Percentiles rank a stretch among this genome's conserved stretches.
These are phyloP conservation scores for Nesometra sesokonis DNA, from an alignment of 35 echinoderm and acorn worm genomes.

Conservation along the genomic window DNA sequence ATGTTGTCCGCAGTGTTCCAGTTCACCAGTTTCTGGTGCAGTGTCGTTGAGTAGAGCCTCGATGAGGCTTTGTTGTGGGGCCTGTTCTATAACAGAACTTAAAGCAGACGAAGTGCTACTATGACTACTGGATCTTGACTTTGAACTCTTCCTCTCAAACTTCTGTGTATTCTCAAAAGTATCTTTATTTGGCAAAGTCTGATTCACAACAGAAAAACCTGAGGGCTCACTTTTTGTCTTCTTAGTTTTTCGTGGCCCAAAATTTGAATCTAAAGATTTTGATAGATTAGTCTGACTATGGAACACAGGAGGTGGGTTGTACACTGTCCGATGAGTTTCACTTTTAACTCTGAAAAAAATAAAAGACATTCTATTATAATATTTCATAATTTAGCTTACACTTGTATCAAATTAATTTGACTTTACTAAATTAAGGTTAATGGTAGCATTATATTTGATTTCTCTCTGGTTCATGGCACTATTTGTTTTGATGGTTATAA, in stretches of 20 bases:
- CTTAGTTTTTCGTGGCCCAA: background rate
- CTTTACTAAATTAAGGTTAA: too few species aligned
- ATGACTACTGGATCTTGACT: background rate
- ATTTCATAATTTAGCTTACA: background rate
- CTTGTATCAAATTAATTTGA: too few species aligned
- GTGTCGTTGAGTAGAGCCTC: background rate
- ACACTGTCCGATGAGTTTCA: background rate
- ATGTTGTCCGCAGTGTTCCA: slow-evolving; percentile 8
- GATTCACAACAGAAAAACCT: background rate
- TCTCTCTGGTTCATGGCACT: too few species aligned
- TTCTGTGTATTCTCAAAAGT: background rate
- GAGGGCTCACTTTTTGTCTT: background rate
- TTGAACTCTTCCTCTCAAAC: background rate
- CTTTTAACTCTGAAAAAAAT: background rate
- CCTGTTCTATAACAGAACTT: background rate
- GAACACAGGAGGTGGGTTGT: background rate
- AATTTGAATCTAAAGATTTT: background rate
- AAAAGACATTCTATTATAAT: background rate
- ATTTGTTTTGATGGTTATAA: too few species aligned
- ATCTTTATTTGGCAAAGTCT: background rate
- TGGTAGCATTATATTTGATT: too few species aligned
- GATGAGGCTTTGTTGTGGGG: background rate
- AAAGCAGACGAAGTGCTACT: background rate
- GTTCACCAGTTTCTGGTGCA: background rate
- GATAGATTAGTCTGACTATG: background rate